Conservation (phyloP, 1,140 invertebrate species). For the Matsumurasca onukii region DNA sequence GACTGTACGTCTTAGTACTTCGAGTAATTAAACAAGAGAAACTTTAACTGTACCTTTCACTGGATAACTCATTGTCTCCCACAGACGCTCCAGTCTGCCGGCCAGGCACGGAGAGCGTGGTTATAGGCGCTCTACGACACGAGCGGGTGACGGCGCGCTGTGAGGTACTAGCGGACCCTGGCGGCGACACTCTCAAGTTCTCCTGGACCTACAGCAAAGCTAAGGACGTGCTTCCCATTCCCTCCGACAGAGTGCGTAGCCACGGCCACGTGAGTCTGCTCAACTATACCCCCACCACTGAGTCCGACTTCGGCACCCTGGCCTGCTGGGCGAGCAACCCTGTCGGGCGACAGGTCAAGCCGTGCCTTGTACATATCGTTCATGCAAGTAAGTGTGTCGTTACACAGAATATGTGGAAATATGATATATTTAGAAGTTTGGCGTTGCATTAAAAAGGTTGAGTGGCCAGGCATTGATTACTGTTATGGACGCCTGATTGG, state of each 20-base stretch:
- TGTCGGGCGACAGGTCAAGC: constrained; percentile 74
- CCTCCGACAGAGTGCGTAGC: constrained; percentile 57
- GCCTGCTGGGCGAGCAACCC: constrained; percentile 85
- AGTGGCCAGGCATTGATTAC: too few species aligned
- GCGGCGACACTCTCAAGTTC: constrained; percentile 61
- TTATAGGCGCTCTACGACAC: constrained; percentile 60
- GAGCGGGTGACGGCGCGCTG: constrained; percentile 67
- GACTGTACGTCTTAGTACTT: too few species aligned
- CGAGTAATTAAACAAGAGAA: too few species aligned
- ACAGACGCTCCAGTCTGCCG: constrained; percentile 64
- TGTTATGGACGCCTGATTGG: too few species aligned
- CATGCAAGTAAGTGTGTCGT: constrained; percentile 68
- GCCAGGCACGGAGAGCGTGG: constrained; percentile 56
- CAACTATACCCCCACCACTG: constrained; percentile 60
- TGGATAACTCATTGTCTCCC: too few species aligned
- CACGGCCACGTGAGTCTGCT: constrained; percentile 67
- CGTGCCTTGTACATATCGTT: constrained; percentile 79
- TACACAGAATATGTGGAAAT: too few species aligned
- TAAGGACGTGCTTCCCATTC: constrained; percentile 63
- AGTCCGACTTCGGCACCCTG: constrained; percentile 75
- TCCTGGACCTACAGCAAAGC: constrained; percentile 80
- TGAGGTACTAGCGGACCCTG: constrained; percentile 63
- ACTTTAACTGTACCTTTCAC: too few species aligned
- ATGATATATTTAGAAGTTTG: too few species aligned
- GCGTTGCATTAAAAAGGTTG: too few species aligned